phyloP scores from a whole-genome alignment of 2,797 vertebrate species.

The Rousettus madagascariensis region DNA sequence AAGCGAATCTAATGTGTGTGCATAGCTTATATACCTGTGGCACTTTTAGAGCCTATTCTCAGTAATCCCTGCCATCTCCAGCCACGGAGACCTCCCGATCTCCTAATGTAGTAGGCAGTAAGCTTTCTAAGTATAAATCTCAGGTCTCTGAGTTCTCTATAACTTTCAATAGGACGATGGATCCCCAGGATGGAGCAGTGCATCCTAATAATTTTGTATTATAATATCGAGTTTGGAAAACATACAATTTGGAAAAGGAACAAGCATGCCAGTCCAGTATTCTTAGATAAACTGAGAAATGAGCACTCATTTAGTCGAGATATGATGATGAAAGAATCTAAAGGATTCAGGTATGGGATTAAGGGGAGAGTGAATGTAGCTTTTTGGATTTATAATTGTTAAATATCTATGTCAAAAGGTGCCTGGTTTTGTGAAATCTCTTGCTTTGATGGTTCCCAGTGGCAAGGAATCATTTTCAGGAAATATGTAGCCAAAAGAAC shows the following conservation, averaged over 20 bases:
- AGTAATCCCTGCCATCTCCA: background rate
- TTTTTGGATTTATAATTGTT: background rate
- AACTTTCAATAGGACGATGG: background rate
- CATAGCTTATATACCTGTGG: background rate
- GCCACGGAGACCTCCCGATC: background rate
- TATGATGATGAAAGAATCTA: background rate
- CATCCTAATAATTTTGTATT: background rate
- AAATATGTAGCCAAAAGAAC: background rate
- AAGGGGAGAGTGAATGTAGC: background rate
- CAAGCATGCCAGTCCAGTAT: background rate
- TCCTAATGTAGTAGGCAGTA: background rate
- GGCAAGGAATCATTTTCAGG: conserved; percentile 1
- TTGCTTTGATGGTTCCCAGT: background rate
- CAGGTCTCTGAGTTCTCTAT: background rate
- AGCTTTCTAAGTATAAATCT: background rate
- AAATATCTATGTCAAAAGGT: background rate
- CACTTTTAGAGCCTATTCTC: background rate
- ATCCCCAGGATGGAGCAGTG: too few relatives aligned
- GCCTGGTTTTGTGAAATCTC: background rate
- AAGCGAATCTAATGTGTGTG: background rate
- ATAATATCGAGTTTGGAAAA: background rate
- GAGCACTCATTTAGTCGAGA: background rate
- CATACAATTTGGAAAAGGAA: background rate
- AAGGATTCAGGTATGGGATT: background rate
- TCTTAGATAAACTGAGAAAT: background rate